Evolutionary conservation across 2,888 invertebrate species (phyloP).

Genomic region (Latrodectus hesperus): DNA sequence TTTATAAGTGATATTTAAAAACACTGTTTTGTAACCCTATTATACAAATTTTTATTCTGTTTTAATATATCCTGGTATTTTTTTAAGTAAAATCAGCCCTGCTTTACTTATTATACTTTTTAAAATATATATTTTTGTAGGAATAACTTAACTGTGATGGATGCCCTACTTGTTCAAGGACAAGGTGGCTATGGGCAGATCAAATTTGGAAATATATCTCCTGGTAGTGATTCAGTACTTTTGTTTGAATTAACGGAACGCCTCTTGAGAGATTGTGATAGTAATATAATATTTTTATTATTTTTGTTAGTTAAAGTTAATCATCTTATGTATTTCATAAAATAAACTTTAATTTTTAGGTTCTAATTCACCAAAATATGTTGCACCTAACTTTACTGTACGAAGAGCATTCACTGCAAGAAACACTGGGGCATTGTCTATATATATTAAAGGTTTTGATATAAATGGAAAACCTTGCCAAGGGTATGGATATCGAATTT

Average conservation of each 20-base stretch:
- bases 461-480: conserved; percentile 83
- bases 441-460: conserved; percentile 82
- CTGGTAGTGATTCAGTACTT: conserved; percentile 84
- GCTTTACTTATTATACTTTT: too few relatives aligned
- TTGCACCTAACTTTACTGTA: conserved; percentile 82
- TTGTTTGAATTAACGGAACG: conserved; percentile 87
- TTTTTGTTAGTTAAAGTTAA: background rate
- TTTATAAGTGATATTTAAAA: too few relatives aligned
- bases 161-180: conserved; percentile 87
- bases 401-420: conserved; percentile 87
- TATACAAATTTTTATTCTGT: too few relatives aligned
- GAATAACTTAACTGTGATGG: conserved; percentile 94
- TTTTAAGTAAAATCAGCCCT: too few relatives aligned
- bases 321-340: background rate
- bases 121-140: conserved; percentile 76
- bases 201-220: conserved; percentile 89
- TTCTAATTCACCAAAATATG: conserved; percentile 71
- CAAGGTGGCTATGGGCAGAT: conserved; percentile 90
- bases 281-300: conserved; percentile 74
- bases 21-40: too few relatives aligned
- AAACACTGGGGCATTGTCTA: conserved; percentile 93
- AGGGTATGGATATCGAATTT: conserved; percentile 86
- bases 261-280: conserved; percentile 80
- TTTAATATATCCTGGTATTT: too few relatives aligned
- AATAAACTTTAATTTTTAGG: conserved; percentile 35